These are phyloP conservation scores for Epizoanthus ramosus DNA, from an alignment of 92 coral and sea anemone species.

Conservation along the genomic window DNA sequence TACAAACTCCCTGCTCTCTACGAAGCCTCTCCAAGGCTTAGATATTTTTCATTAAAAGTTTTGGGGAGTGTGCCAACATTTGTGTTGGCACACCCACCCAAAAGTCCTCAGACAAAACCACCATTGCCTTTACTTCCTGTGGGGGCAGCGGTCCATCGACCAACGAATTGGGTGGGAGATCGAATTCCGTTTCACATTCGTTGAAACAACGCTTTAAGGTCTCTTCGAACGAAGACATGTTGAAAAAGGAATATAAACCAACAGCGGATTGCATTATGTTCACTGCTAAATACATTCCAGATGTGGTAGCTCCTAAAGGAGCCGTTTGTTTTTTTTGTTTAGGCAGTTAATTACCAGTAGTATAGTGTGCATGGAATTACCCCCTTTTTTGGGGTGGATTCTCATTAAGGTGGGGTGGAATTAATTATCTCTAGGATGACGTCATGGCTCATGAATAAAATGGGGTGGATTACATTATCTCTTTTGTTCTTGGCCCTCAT, in stretches of 20 bases:
- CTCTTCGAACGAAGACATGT: too few relatives aligned
- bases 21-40: background rate
- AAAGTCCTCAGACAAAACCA: background rate
- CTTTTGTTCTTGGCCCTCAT: too few relatives aligned
- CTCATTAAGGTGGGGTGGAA: too few relatives aligned
- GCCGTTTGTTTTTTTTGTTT: slow-evolving; percentile 77
- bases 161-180: background rate
- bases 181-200: background rate
- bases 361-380: too few relatives aligned
- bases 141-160: slow-evolving; percentile 25
- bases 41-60: background rate
- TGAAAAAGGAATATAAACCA: too few relatives aligned
- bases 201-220: background rate
- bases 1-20: background rate
- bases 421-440: too few relatives aligned
- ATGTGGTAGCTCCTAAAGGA: slow-evolving; percentile 89
- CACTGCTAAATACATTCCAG: too few relatives aligned
- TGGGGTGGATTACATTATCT: too few relatives aligned
- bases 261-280: too few relatives aligned
- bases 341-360: too few relatives aligned
- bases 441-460: too few relatives aligned
- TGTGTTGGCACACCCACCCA: background rate
- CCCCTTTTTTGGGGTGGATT: too few relatives aligned
- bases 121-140: background rate
- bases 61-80: background rate